Evolutionary conservation across 2,888 invertebrate species (phyloP).

Genomic region (Lampropteryx suffumata): DNA sequence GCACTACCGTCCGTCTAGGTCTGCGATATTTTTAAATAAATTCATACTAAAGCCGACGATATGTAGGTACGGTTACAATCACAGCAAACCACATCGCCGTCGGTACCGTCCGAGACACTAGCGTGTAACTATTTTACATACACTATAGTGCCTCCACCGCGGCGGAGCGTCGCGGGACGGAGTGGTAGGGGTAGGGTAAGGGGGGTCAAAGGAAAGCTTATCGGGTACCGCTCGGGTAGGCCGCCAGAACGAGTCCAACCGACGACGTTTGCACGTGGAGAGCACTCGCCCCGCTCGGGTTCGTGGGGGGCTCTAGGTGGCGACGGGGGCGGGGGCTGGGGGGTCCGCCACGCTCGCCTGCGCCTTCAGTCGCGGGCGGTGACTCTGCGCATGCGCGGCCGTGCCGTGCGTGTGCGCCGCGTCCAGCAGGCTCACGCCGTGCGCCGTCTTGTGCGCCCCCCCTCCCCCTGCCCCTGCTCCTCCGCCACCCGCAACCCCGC

Average conservation of each 20-base stretch:
- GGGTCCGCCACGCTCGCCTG: slow-evolving; percentile 75
- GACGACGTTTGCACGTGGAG: no score
- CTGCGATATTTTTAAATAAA: neutral
- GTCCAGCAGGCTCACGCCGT: slow-evolving; percentile 10
- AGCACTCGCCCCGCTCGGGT: no score
- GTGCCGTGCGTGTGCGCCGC: slow-evolving; percentile 13
- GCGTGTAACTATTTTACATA: no score
- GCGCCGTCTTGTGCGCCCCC: slow-evolving; percentile 41
- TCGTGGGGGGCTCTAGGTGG: neutral
- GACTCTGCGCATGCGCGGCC: slow-evolving; percentile 16
- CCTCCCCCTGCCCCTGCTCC: neutral
- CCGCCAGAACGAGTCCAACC: no score
- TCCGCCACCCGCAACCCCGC: slow-evolving; percentile 55
- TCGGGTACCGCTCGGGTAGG: no score
- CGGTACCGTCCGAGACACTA: no score
- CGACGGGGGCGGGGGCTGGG: slow-evolving; percentile 81
- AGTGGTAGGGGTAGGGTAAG: neutral
- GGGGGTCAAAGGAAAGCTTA: no score
- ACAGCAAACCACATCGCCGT: neutral
- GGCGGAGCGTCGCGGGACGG: no score
- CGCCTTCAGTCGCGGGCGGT: slow-evolving; percentile 50
- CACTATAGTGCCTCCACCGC: no score
- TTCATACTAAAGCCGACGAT: neutral
- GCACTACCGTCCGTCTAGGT: no score
- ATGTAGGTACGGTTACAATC: slow-evolving; percentile 1